Conservation (phyloP, 1,140 invertebrate species). For the Varroa destructor region DNA sequence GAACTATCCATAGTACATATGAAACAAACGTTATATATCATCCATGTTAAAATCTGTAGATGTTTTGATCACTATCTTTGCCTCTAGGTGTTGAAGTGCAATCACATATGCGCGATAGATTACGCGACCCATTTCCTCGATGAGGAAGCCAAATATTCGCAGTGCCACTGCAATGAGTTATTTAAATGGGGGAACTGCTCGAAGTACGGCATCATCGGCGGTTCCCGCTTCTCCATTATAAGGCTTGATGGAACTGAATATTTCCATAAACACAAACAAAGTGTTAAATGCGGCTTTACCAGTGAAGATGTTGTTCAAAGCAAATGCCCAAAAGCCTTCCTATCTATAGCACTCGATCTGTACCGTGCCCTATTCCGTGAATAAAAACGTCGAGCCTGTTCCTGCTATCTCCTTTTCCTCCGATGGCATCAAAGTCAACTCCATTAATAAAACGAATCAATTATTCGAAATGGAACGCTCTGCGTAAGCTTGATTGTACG, state of each 20-base stretch:
- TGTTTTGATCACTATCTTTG: conserved; percentile 39
- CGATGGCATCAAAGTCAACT: background rate
- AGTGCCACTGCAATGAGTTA: background rate
- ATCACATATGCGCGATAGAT: conserved; percentile 66
- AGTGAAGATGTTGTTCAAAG: conserved; percentile 18
- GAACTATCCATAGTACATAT: no score
- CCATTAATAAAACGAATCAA: background rate
- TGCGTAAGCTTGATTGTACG: background rate
- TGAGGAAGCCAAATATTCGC: background rate
- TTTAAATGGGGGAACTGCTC: conserved; percentile 6
- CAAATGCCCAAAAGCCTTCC: background rate
- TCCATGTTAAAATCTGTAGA: no score
- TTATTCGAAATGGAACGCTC: background rate
- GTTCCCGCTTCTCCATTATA: conserved; percentile 21
- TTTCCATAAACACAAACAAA: background rate
- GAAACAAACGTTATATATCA: no score
- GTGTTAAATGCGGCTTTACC: background rate
- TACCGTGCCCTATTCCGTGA: background rate
- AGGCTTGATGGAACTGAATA: conserved; percentile 26
- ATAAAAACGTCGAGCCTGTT: background rate
- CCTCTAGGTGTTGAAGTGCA: conserved; percentile 63
- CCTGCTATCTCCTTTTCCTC: background rate
- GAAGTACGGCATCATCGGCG: conserved; percentile 22
- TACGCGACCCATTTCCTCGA: background rate
- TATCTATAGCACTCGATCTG: background rate